phyloP scores from a whole-genome alignment of 1,140 invertebrate species.

The Propsilocerus akamusi region DNA sequence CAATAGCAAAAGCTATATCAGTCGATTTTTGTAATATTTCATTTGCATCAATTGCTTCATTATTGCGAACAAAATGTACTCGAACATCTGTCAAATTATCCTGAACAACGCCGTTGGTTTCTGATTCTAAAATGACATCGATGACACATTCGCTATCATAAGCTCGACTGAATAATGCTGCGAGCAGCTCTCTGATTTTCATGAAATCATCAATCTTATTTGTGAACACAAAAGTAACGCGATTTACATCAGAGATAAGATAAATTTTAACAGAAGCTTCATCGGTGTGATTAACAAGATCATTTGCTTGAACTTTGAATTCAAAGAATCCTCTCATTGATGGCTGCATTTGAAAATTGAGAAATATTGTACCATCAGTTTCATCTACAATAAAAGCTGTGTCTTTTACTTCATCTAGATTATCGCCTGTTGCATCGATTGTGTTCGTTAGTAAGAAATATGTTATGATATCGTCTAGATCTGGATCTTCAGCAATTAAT shows the following conservation, averaged over 20 bases:
- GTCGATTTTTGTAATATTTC: conserved; percentile 22
- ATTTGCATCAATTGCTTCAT: conserved; percentile 23
- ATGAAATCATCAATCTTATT: conserved; percentile 25
- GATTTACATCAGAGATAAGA: conserved; percentile 27
- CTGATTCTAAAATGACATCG: conserved; percentile 24
- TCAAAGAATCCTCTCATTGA: conserved; percentile 33
- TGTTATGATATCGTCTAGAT: conserved; percentile 21
- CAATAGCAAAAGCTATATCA: background rate
- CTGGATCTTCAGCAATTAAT: conserved; percentile 28
- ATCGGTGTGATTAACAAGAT: conserved; percentile 24
- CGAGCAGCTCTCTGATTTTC: conserved; percentile 25
- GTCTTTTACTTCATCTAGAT: conserved; percentile 16
- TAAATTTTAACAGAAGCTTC: conserved; percentile 27
- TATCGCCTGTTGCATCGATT: conserved; percentile 19
- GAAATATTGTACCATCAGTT: conserved; percentile 21
- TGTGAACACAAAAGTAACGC: conserved; percentile 30
- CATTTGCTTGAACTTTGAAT: conserved; percentile 29
- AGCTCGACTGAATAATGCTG: conserved; percentile 20
- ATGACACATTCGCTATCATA: conserved; percentile 30
- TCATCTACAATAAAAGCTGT: conserved; percentile 24
- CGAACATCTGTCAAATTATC: conserved; percentile 24
- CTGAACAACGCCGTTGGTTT: conserved; percentile 14
- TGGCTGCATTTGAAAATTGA: conserved; percentile 26
- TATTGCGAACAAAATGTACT: conserved; percentile 28
- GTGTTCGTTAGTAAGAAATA: conserved; percentile 24